phyloP scores from a whole-genome alignment of 2,113 vertebrate genomes.

The Eublepharis macularius region DNA sequence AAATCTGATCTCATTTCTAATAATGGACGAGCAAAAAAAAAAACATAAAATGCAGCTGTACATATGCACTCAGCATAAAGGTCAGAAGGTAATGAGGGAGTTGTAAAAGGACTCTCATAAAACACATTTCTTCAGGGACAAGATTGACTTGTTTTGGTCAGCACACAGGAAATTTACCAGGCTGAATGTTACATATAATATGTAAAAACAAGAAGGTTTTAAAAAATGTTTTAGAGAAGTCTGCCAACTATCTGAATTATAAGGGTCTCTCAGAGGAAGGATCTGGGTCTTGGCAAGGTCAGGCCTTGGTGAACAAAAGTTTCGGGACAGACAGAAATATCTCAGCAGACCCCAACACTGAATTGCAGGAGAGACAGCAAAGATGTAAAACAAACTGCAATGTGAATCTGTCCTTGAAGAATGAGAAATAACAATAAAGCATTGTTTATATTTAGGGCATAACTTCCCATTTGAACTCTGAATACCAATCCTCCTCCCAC shows the following conservation, averaged over 20 bases:
- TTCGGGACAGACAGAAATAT: neutral
- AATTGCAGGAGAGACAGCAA: neutral
- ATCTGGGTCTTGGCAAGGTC: neutral
- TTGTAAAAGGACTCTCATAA: neutral
- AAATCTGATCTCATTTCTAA: slow-evolving; percentile 23
- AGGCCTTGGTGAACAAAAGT: neutral
- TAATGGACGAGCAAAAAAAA: neutral
- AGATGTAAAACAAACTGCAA: neutral
- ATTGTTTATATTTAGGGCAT: neutral
- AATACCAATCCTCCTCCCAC: neutral
- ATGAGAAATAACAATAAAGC: neutral
- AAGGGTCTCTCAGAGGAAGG: neutral
- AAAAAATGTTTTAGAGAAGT: neutral
- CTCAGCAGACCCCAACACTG: neutral
- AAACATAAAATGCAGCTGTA: neutral
- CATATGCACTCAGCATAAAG: neutral
- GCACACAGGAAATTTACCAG: neutral
- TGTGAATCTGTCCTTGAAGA: neutral
- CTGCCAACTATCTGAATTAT: neutral
- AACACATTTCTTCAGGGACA: neutral
- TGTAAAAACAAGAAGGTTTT: neutral
- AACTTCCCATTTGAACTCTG: neutral
- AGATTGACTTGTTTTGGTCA: neutral
- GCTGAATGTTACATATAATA: neutral
- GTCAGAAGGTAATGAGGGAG: neutral